Evolutionary conservation across 2,797 vertebrate species (phyloP).

Genomic region (Enteromius radiatus): DNA sequence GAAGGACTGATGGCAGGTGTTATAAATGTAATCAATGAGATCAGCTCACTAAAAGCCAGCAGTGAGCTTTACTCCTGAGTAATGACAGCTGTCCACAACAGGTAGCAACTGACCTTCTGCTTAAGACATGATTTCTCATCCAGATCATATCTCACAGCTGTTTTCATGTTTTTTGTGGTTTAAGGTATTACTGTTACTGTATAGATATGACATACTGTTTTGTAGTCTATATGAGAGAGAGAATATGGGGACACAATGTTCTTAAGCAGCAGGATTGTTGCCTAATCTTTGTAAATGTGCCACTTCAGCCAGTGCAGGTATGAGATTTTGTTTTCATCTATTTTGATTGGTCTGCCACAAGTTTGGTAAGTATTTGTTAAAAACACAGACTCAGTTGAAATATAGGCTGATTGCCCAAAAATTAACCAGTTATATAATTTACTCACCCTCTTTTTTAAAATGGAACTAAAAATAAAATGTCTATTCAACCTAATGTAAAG

Average conservation of each 20-base stretch:
- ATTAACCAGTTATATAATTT: background rate
- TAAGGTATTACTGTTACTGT: background rate
- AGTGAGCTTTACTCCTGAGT: constrained; percentile 25
- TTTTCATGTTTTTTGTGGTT: background rate
- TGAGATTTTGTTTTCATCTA: background rate
- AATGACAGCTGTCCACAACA: constrained; percentile 23
- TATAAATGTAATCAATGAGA: constrained; percentile 39
- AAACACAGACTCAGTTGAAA: background rate
- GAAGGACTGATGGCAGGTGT: background rate
- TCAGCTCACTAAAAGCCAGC: constrained; percentile 17
- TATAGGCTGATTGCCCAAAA: background rate
- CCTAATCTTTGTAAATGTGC: background rate
- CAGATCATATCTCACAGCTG: background rate
- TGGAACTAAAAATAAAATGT: background rate
- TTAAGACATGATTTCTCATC: background rate
- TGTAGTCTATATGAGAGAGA: background rate
- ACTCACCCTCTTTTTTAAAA: background rate
- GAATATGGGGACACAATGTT: background rate
- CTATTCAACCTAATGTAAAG: background rate
- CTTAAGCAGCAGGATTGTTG: constrained; percentile 17
- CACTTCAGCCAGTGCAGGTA: background rate
- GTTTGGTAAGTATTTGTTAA: background rate
- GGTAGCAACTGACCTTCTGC: constrained; percentile 12
- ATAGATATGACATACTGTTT: no score
- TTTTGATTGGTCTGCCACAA: background rate